Base-by-base conservation (phyloP, 2,113 vertebrate genomes). In the Platichthys stellatus region DNA sequence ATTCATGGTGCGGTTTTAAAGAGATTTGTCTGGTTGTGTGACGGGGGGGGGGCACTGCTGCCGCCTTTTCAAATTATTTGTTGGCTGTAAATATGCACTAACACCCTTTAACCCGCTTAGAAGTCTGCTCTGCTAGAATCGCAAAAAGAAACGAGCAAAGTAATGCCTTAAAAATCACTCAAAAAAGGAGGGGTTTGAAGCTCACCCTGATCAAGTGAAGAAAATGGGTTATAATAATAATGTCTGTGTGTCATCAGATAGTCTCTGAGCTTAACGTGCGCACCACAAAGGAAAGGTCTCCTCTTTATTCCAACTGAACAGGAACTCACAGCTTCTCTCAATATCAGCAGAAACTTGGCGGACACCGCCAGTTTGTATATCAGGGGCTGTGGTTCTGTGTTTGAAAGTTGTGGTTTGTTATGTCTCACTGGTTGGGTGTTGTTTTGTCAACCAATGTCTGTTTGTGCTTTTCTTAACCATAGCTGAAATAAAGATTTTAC, bases 31-130 rank as follows among this genome's bases (percentile, higher is more conserved):
- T 24, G 12, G 38, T 51, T 70, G n/a, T 60, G 12, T 13, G 3
- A 56, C 26, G 21, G 26, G 5, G 26, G 5, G 1, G 0, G 38
- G 35, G 38, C 38, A 40, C 21, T 5, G 12, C 38, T 67, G 35
- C 63, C 31, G 35, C 63, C 31, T 35, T 28, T 47, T 40, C 4
- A 51, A 21, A 13, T 23, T 21, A 51, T 23, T 10, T 15, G 57
- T 62, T 28, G 21, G 23, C 28, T 82, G 18, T 77, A 68, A 58
- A 69, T 59, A 12, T 58, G 21, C 21, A 57, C 35, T 60, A 47
- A 70, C 45, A 45, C 12, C 45, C 4, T 15, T 3, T 59, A 59
- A 43, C n/a, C 8, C 21, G 28, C 3, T n/a, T 28, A 18, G 11
- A 11, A 17, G 14, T 66, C 26, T 13, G 51, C 51, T 21, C 17